These are phyloP conservation scores for Toxotes lorentzi DNA, from an alignment of 2,797 vertebrate genomes.

Conservation along the genomic window DNA sequence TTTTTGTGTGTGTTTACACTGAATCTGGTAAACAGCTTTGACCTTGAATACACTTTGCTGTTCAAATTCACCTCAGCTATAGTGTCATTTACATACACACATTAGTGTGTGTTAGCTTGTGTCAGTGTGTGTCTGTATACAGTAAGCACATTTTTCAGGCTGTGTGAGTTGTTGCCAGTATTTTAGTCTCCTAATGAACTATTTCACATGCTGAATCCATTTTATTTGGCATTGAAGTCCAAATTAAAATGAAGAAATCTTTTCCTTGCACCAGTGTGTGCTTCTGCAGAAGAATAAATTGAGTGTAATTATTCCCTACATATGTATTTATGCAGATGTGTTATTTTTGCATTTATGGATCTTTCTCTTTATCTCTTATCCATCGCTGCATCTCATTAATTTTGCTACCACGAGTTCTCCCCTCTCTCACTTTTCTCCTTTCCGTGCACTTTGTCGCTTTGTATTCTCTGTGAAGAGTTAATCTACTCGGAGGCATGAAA, in stretches of 20 bases:
- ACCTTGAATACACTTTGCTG: conserved; percentile 82
- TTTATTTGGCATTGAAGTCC: conserved; percentile 62
- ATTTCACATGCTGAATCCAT: conserved; percentile 71
- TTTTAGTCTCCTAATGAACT: conserved; percentile 70
- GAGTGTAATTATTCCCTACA: conserved; percentile 71
- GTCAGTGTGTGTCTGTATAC: conserved; percentile 31
- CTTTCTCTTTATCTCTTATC: conserved; percentile 49
- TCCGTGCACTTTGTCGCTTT: conserved; percentile 21
- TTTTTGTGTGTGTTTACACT: conserved; percentile 60
- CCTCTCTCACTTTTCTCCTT: not conserved
- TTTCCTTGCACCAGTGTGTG: conserved; percentile 39
- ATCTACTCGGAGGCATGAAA: conserved; percentile 5
- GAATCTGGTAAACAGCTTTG: conserved; percentile 74
- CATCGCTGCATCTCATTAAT: conserved; percentile 41
- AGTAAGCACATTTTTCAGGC: conserved; percentile 42
- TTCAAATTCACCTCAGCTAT: conserved; percentile 70
- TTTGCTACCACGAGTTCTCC: not conserved
- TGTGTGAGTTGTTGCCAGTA: conserved; percentile 41
- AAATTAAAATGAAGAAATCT: conserved; percentile 60
- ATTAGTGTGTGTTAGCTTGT: conserved; percentile 14
- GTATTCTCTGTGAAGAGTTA: conserved; percentile 19
- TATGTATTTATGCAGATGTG: conserved; percentile 75
- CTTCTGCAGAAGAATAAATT: conserved; percentile 68
- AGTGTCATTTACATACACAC: conserved; percentile 64
- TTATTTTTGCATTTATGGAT: conserved; percentile 59